phyloP scores from a whole-genome alignment of 2,888 invertebrate genomes.

The Omphaloscelis lunosa region DNA sequence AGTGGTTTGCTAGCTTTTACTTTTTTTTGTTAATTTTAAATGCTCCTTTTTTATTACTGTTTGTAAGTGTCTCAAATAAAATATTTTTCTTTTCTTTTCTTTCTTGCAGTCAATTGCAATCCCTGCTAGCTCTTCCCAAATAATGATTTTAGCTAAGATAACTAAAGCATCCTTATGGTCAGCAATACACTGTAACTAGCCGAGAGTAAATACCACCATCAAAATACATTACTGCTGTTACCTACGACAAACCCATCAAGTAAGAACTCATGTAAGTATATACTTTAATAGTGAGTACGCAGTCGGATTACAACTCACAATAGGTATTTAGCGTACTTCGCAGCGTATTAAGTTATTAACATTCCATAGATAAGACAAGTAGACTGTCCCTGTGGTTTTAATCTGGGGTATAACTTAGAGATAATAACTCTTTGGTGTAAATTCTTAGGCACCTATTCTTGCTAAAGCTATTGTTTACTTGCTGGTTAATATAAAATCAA shows the following conservation, averaged over 20 bases:
- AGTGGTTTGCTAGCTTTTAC: too few species aligned
- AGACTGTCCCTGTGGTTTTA: slow-evolving; percentile 54
- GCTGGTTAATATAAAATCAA: neutral
- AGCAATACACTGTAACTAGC: neutral
- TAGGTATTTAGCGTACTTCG: slow-evolving; percentile 58
- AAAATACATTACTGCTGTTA: neutral
- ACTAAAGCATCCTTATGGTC: too few species aligned
- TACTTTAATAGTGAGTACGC: slow-evolving; percentile 31
- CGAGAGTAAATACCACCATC: neutral
- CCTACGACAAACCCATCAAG: slow-evolving; percentile 6
- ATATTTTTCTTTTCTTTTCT: too few species aligned
- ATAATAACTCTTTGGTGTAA: slow-evolving; percentile 15
- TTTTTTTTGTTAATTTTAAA: too few species aligned
- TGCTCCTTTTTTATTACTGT: too few species aligned
- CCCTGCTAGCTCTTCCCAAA: neutral
- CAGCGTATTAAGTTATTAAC: slow-evolving; percentile 70
- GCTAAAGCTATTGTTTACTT: slow-evolving; percentile 4
- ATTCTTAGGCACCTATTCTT: neutral
- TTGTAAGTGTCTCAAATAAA: too few species aligned
- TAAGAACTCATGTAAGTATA: neutral
- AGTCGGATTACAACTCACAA: slow-evolving; percentile 56
- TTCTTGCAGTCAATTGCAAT: neutral
- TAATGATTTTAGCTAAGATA: too few species aligned
- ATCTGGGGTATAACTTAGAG: slow-evolving; percentile 40
- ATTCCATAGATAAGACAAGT: slow-evolving; percentile 74